Evolutionary conservation across 2,797 vertebrate genomes (phyloP).

Genomic region (Antrozous pallidus): DNA sequence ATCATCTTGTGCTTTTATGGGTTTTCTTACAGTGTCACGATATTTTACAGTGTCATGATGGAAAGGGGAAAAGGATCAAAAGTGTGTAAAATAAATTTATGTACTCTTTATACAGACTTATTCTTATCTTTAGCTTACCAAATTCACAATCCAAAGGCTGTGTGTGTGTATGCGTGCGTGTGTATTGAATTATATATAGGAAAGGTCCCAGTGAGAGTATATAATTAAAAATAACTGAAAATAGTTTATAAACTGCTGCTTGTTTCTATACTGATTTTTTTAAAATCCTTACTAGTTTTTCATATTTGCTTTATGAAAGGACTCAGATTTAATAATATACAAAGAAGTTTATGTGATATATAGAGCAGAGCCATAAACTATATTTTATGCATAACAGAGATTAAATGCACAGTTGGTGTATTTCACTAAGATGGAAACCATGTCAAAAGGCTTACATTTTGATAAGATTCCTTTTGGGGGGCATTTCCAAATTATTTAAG

Average conservation of each 20-base stretch:
- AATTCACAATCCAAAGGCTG: neutral
- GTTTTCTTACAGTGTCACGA: neutral
- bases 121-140: neutral
- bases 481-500: conserved; percentile 73
- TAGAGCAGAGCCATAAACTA: conserved; percentile 58
- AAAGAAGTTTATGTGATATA: conserved; percentile 73
- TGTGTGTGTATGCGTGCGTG: neutral
- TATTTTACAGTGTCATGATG: neutral
- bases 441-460: conserved; percentile 68
- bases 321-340: conserved; percentile 57
- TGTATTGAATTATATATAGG: neutral
- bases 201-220: neutral
- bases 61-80: neutral
- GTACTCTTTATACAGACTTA: neutral
- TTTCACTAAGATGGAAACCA: conserved; percentile 68
- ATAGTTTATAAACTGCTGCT: neutral
- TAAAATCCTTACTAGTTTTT: conserved; percentile 33
- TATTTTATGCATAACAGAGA: conserved; percentile 72
- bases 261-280: conserved; percentile 35
- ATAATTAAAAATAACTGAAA: conserved; percentile 40
- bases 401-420: conserved; percentile 68
- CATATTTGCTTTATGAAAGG: conserved; percentile 60
- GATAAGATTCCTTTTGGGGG: conserved; percentile 69
- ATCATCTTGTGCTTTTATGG: neutral
- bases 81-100: conserved; percentile 25